These are phyloP conservation scores for Ochropleura leucogaster DNA, from an alignment of 2,888 invertebrate species.

Conservation along the genomic window DNA sequence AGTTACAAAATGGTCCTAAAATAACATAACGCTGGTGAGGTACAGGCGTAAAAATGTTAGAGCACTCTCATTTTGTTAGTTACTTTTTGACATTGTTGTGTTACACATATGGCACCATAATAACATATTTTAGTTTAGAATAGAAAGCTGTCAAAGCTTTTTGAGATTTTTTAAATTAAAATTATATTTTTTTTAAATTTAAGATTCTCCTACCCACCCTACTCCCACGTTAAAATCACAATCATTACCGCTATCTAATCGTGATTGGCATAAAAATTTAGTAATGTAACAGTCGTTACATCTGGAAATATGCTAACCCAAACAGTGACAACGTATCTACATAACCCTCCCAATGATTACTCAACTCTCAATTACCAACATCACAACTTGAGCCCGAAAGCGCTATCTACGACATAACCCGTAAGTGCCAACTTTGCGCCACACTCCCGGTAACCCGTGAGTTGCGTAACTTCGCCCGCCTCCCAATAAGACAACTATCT, in stretches of 20 bases:
- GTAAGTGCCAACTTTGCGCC: slow-evolving; percentile 20
- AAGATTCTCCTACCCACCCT: no score
- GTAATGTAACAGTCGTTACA: neutral
- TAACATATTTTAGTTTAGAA: neutral
- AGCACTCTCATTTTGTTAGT: neutral
- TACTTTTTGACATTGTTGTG: neutral
- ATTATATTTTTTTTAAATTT: neutral
- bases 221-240: neutral
- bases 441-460: slow-evolving; percentile 39
- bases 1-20: neutral
- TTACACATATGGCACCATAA: neutral
- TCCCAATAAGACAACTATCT: slow-evolving; percentile 57
- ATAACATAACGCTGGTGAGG: neutral
- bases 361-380: slow-evolving; percentile 30
- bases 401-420: slow-evolving; percentile 36
- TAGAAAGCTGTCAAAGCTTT: neutral
- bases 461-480: slow-evolving; percentile 38
- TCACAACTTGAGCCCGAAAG: slow-evolving; percentile 35
- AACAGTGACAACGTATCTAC: slow-evolving; percentile 27
- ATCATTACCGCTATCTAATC: neutral
- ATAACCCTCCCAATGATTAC: slow-evolving; percentile 25
- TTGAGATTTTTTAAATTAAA: neutral
- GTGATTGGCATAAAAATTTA: neutral
- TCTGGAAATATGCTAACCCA: neutral
- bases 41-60: neutral